Conservation (phyloP, 2,888 invertebrate genomes). For the Alcis repandata region DNA sequence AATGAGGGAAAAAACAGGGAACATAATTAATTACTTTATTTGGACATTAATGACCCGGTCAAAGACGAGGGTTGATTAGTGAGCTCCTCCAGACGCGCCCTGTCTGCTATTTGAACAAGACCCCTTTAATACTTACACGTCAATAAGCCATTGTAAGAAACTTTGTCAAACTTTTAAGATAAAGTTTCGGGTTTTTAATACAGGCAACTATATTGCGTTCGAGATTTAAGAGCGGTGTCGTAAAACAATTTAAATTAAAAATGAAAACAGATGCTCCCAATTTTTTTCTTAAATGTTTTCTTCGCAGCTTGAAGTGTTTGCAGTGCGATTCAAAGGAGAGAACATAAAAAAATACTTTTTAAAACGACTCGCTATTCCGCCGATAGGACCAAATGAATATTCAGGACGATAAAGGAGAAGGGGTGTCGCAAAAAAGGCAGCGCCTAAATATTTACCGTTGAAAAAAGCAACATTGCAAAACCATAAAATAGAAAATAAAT, state of each 20-base stretch:
- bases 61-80: constrained; percentile 81
- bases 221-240: constrained; percentile 35
- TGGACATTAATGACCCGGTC: constrained; percentile 84
- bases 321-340: constrained; percentile 66
- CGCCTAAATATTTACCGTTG: constrained; percentile 70
- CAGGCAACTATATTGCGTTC: constrained; percentile 21
- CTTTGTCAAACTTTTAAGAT: constrained; percentile 30
- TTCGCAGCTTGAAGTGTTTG: constrained; percentile 55
- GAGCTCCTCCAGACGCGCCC: constrained; percentile 67
- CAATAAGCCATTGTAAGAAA: constrained; percentile 38
- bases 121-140: constrained; percentile 39
- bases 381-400: constrained; percentile 84
- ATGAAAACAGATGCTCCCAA: constrained; percentile 54
- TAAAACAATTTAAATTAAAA: constrained; percentile 49
- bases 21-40: constrained; percentile 86
- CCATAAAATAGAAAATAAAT: constrained; percentile 84
- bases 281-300: constrained; percentile 62
- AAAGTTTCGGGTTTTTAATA: constrained; percentile 38
- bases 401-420: constrained; percentile 78
- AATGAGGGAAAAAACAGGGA: constrained; percentile 77
- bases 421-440: constrained; percentile 74
- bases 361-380: constrained; percentile 78
- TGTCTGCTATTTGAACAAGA: constrained; percentile 59
- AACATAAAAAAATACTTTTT: constrained; percentile 74
- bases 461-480: constrained; percentile 77